phyloP scores from a whole-genome alignment of 2,113 vertebrate species.

The Bostrychus sinensis region DNA sequence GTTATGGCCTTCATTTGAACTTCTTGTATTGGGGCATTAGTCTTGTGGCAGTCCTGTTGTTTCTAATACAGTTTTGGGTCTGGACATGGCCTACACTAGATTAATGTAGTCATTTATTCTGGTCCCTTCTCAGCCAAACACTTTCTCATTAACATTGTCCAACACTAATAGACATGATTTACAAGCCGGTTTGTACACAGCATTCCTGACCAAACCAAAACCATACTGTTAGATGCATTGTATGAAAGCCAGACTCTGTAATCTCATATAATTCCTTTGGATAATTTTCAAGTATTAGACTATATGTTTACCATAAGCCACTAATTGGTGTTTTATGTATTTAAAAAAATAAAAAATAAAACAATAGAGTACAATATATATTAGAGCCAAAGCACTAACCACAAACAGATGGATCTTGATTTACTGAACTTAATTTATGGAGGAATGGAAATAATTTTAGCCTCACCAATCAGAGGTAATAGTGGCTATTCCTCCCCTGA shows the following conservation, averaged over 20 bases:
- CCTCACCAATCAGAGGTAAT: constrained; percentile 65
- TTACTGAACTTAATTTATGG: constrained; percentile 64
- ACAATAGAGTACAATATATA: constrained; percentile 44
- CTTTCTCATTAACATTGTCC: constrained; percentile 24
- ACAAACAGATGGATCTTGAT: constrained; percentile 70
- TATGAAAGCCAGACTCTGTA: constrained; percentile 42
- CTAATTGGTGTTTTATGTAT: constrained; percentile 43
- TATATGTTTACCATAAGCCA: constrained; percentile 15
- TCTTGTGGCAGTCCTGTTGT: neutral
- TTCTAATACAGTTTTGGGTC: neutral
- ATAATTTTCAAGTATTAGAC: constrained; percentile 36
- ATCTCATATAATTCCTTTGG: constrained; percentile 36
- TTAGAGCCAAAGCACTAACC: constrained; percentile 60
- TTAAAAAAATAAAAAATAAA: constrained; percentile 34
- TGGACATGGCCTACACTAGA: neutral
- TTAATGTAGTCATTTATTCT: constrained; percentile 4
- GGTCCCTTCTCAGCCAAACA: constrained; percentile 18
- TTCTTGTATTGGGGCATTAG: neutral
- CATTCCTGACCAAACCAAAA: constrained; percentile 27
- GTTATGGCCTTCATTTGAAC: too few relatives aligned
- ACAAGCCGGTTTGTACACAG: constrained; percentile 16
- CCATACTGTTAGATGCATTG: constrained; percentile 18
- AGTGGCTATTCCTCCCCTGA: constrained; percentile 54
- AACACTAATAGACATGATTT: constrained; percentile 44
- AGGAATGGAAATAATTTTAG: constrained; percentile 71